These are phyloP conservation scores for Melanostigma gelatinosum DNA, from an alignment of 2,113 vertebrate species.

Conservation along the genomic window DNA sequence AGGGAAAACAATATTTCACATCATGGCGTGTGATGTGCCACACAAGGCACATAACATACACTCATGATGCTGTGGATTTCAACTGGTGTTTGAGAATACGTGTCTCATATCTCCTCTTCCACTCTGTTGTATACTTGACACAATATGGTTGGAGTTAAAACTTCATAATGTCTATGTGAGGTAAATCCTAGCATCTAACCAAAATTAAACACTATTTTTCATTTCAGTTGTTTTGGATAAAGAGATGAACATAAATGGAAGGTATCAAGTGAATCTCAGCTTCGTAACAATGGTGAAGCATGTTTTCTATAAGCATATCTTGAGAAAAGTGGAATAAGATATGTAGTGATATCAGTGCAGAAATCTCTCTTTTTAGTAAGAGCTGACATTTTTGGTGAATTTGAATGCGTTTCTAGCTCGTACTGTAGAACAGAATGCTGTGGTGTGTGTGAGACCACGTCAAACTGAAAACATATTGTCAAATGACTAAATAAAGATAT, in stretches of 20 bases:
- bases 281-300: neutral
- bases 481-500: constrained; percentile 28
- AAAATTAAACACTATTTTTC: neutral
- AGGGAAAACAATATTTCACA: constrained; percentile 60
- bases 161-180: neutral
- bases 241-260: too few relatives aligned
- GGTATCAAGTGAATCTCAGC: too few relatives aligned
- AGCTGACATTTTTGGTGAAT: neutral
- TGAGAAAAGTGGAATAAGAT: neutral
- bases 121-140: neutral
- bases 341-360: neutral
- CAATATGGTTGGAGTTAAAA: neutral
- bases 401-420: neutral
- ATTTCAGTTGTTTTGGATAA: neutral
- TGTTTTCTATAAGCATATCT: neutral
- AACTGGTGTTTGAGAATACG: neutral
- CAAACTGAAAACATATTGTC: constrained; percentile 17
- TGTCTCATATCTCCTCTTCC: neutral
- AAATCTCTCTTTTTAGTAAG: neutral
- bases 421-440: neutral
- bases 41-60: neutral
- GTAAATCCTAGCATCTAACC: neutral
- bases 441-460: constrained; percentile 4
- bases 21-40: constrained; percentile 14
- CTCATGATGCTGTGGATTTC: constrained; percentile 9